These are phyloP conservation scores for Hoplias malabaricus DNA, from an alignment of 2,113 vertebrate genomes.

Conservation along the genomic window DNA sequence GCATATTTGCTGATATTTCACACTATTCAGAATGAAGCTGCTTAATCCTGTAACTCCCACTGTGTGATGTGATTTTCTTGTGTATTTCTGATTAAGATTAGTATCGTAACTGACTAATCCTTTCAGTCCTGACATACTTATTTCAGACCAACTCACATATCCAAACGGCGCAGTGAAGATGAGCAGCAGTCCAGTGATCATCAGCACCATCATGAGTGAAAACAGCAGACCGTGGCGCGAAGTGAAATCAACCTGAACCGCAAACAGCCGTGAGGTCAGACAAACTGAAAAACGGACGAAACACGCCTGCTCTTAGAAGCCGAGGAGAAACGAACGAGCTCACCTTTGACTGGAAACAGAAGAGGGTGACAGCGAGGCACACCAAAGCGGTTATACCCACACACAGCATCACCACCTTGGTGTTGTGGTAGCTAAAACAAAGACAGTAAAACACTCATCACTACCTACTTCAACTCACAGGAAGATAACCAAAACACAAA, in stretches of 20 bases:
- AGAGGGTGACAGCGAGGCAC: slow-evolving; percentile 56
- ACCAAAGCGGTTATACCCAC: slow-evolving; percentile 58
- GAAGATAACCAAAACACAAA: not conserved
- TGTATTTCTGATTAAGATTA: too few relatives aligned
- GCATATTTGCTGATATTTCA: too few relatives aligned
- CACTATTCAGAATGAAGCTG: too few relatives aligned
- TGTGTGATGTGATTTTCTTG: too few relatives aligned
- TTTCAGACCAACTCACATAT: slow-evolving; percentile 54
- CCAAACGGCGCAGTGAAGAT: slow-evolving; percentile 57
- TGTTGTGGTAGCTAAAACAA: slow-evolving; percentile 54
- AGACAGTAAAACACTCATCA: not conserved
- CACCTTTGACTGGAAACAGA: slow-evolving; percentile 61
- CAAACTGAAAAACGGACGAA: not conserved
- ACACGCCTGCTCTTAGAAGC: not conserved
- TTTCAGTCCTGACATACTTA: too few relatives aligned
- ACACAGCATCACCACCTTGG: slow-evolving; percentile 57
- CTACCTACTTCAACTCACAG: not conserved
- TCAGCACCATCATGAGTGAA: slow-evolving; percentile 57
- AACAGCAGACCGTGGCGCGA: slow-evolving; percentile 58
- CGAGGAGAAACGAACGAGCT: not conserved
- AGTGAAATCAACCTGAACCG: slow-evolving; percentile 58
- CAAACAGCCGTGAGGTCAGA: slow-evolving; percentile 1
- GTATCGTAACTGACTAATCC: too few relatives aligned
- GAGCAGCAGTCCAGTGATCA: slow-evolving; percentile 56
- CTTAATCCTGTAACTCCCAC: too few relatives aligned